Percentiles rank a stretch among this genome's conserved stretches.
These are phyloP conservation scores for Pangasianodon gigas DNA, from an alignment of 2,113 vertebrate genomes.

Conservation along the genomic window DNA sequence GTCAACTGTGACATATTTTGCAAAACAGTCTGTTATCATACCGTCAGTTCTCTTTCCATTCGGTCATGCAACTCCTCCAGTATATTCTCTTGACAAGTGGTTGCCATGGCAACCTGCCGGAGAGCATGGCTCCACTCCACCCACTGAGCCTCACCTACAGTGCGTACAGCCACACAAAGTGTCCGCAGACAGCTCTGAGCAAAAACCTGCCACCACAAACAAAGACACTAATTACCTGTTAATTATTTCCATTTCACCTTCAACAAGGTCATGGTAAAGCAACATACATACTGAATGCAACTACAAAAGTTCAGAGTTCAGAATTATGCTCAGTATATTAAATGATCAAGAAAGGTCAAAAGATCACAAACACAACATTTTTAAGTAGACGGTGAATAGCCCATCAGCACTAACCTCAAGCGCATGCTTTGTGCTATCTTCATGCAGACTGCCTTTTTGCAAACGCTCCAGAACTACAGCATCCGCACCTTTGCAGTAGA, in stretches of 20 bases:
- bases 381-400: not conserved
- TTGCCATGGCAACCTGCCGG: conserved; percentile 65
- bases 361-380: not conserved
- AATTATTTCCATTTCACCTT: not conserved
- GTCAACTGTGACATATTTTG: not conserved
- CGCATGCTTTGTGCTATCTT: conserved; percentile 71
- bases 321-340: not conserved
- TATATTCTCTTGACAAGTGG: conserved; percentile 61
- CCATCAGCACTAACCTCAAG: conserved; percentile 76
- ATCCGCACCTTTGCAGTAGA: conserved; percentile 95
- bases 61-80: conserved; percentile 81
- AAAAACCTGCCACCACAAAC: conserved; percentile 64
- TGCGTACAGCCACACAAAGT: conserved; percentile 85
- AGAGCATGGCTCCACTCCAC: conserved; percentile 75
- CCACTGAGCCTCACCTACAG: conserved; percentile 75
- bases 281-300: not conserved
- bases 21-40: conserved; percentile 56
- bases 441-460: conserved; percentile 56
- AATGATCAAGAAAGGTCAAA: not conserved
- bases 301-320: not conserved
- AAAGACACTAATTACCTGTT: conserved; percentile 19
- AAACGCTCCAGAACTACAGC: conserved; percentile 82
- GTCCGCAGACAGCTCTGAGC: conserved; percentile 84
- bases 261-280: too few species aligned
- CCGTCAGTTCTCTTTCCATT: conserved; percentile 85